These are phyloP conservation scores for Axea sp. DNA, from an alignment of 2,888 invertebrate genomes.

Conservation along the genomic window DNA sequence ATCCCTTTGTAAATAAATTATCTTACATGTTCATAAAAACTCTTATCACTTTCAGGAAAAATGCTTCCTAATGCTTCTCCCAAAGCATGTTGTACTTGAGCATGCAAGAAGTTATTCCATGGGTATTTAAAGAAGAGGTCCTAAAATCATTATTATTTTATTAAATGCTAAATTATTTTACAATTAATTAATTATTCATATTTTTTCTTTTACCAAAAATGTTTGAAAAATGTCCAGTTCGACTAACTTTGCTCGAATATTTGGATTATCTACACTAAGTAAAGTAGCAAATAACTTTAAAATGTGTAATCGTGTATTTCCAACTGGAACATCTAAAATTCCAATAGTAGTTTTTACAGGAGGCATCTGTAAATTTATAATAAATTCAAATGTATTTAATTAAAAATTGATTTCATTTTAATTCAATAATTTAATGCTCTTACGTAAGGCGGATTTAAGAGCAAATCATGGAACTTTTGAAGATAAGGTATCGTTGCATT, in stretches of 20 bases:
- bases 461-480: conserved; percentile 85
- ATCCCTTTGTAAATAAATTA: conserved; percentile 55
- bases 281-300: conserved; percentile 89
- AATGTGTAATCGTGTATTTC: conserved; percentile 89
- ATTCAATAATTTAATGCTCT: too few relatives aligned
- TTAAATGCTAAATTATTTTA: too few relatives aligned
- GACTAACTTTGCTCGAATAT: conserved; percentile 85
- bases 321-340: conserved; percentile 86
- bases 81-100: conserved; percentile 90
- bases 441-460: conserved; percentile 84
- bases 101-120: conserved; percentile 98
- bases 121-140: conserved; percentile 93
- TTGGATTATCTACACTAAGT: conserved; percentile 86
- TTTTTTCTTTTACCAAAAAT: conserved; percentile 80
- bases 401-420: too few relatives aligned
- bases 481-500: conserved; percentile 85
- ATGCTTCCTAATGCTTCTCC: conserved; percentile 83
- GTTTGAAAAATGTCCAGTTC: conserved; percentile 81
- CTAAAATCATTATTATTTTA: conserved; percentile 81
- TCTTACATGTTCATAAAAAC: conserved; percentile 74
- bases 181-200: background rate
- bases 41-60: conserved; percentile 71
- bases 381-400: too few relatives aligned
- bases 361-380: conserved; percentile 80
- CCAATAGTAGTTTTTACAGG: conserved; percentile 86